These are phyloP conservation scores for Synanthedon formicaeformis DNA, from an alignment of 2,888 invertebrate species.

Conservation along the genomic window DNA sequence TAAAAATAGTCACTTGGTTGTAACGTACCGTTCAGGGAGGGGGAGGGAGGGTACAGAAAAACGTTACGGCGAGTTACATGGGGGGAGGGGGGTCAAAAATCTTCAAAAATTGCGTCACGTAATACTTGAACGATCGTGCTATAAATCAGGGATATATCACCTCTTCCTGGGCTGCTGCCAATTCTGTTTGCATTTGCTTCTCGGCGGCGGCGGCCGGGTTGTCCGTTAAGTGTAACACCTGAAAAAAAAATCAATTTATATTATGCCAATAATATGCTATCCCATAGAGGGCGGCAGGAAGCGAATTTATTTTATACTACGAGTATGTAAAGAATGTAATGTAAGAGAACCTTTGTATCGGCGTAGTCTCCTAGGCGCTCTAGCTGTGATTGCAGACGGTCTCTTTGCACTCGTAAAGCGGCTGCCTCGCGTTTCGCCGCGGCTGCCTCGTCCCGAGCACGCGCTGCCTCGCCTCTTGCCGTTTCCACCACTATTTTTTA, in stretches of 20 bases:
- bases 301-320: too few relatives aligned
- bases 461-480: slow-evolving; percentile 65
- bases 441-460: slow-evolving; percentile 73
- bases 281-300: too few relatives aligned
- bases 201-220: slow-evolving; percentile 81
- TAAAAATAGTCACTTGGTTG: too few relatives aligned
- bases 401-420: slow-evolving; percentile 64
- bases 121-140: too few relatives aligned
- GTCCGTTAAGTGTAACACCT: slow-evolving; percentile 75
- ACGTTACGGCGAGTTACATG: too few relatives aligned
- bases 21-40: too few relatives aligned
- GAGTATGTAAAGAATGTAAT: too few relatives aligned
- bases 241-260: slow-evolving; percentile 7
- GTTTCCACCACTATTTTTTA: slow-evolving; percentile 31
- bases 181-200: slow-evolving; percentile 73
- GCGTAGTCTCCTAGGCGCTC: slow-evolving; percentile 48
- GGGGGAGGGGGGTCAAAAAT: too few relatives aligned
- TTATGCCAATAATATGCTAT: too few relatives aligned
- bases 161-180: slow-evolving; percentile 79
- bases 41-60: too few relatives aligned
- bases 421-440: slow-evolving; percentile 57
- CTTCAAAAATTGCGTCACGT: too few relatives aligned
- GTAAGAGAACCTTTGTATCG: slow-evolving; percentile 25
- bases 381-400: slow-evolving; percentile 75
- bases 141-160: too few relatives aligned